Evolutionary conservation across 2,113 vertebrate species (phyloP).

Genomic region (Anas platyrhynchos): DNA sequence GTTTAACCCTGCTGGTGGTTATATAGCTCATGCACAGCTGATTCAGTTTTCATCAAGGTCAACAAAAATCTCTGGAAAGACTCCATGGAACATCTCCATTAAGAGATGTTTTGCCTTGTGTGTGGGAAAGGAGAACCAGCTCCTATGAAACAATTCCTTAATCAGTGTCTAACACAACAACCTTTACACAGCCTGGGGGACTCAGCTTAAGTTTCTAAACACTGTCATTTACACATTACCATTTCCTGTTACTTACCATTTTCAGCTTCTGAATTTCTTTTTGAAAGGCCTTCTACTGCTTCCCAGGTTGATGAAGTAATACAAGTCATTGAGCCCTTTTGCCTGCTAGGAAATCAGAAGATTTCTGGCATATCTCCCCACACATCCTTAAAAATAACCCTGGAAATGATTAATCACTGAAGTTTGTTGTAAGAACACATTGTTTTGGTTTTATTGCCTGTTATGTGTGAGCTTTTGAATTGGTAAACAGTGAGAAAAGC

Average conservation of each 20-base stretch:
- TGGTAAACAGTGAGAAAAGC: not conserved
- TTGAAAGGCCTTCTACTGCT: not conserved
- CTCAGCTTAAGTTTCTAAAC: not conserved
- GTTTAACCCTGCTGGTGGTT: not conserved
- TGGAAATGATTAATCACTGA: not conserved
- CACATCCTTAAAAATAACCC: slow-evolving; percentile 13
- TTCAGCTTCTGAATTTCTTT: not conserved
- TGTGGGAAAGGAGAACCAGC: not conserved
- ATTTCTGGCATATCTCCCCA: not conserved
- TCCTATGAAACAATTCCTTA: not conserved
- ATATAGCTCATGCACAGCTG: not conserved
- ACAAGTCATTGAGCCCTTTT: not conserved
- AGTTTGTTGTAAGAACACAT: not conserved
- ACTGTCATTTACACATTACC: not conserved
- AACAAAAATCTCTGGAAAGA: not conserved
- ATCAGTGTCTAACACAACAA: not conserved
- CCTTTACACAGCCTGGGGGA: not conserved
- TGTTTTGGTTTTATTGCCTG: not conserved
- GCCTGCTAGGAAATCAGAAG: not conserved
- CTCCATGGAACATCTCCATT: not conserved
- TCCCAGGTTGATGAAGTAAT: not conserved
- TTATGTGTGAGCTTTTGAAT: not conserved
- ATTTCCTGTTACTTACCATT: not conserved
- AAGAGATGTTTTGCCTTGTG: not conserved
- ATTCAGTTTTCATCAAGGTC: not conserved